Percentiles rank a stretch among this genome's conserved stretches.
Evolutionary conservation across 2,888 invertebrate genomes (phyloP).

Genomic region (Entomobrya multifasciata): DNA sequence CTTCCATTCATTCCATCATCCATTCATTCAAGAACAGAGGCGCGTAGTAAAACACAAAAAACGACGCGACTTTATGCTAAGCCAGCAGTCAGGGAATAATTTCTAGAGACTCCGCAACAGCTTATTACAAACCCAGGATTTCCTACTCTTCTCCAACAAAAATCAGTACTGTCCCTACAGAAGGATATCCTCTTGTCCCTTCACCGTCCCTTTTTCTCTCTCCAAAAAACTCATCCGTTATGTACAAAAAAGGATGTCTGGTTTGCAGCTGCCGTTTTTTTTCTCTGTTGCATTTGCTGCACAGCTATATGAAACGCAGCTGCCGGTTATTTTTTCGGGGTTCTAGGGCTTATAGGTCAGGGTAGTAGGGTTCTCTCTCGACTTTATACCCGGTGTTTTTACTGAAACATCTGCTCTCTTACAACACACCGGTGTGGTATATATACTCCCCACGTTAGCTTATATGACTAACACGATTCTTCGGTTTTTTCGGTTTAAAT

Average conservation of each 20-base stretch:
- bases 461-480: neutral
- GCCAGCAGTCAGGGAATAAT: neutral
- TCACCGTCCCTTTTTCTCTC: conserved; percentile 14
- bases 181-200: conserved; percentile 24
- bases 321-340: conserved; percentile 35
- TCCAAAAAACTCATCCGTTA: conserved; percentile 47
- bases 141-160: conserved; percentile 11
- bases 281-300: conserved; percentile 30
- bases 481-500: neutral
- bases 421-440: neutral
- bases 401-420: conserved; percentile 47
- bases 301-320: conserved; percentile 28
- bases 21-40: neutral
- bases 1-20: conserved; percentile 18
- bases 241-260: conserved; percentile 53
- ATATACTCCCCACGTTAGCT: neutral
- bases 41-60: too few relatives aligned
- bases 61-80: neutral
- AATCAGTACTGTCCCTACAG: neutral
- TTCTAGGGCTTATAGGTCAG: conserved; percentile 57
- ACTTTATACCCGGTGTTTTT: conserved; percentile 24
- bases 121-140: neutral
- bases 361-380: conserved; percentile 35
- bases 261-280: conserved; percentile 67
- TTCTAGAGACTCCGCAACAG: neutral